Evolutionary conservation across 2,113 vertebrate genomes (phyloP), one percentile per base, ranked within the genome.

Genomic region (Crotophaga sulcirostris): DNA sequence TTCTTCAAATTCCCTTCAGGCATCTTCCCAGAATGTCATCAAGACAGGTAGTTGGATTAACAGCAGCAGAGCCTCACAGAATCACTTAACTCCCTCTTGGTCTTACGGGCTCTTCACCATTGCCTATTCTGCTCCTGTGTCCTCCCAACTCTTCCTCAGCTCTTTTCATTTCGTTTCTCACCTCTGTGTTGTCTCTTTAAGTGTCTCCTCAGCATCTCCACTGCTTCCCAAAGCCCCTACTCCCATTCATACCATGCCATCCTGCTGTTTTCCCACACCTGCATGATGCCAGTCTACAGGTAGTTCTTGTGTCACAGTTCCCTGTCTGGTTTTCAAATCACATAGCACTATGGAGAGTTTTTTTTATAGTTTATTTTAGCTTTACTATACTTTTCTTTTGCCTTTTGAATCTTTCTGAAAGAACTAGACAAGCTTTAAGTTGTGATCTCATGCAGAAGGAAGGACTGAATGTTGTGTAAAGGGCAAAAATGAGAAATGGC

Each of bases 201-300:
- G 14, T 12, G 11, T 26, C 29, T 20, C 16, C 14, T 75, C 47
- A 72, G 47, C 51, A 66, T 42, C 36, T 56, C n/a, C 56, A 20
- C 31, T 45, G 36, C 29, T 54, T 13, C n/a, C 16, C 36, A 69
- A 7, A 67, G 31, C 51, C 67, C 11, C 73, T 26, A 4, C 26
- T 87, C 38, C 42, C 0, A 0, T 31, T 67, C 25, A 2, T 25
- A 20, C 5, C 52, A 36, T 0, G 0, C 31, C 29, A 6, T 15
- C 33, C 44, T 8, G 4, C 8, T 34, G 29, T 38, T 42, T 93
- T 58, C 34, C 72, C 17, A 12, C 1, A 1, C 15, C 52, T 78
- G 28, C 2, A 1, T 23, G 17, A 5, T 6, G 20, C 6, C 25
- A 9, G 11, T 40, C 52, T 34, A 11, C 0, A 0, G 15, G 23